Evolutionary conservation across 1,140 invertebrate genomes (phyloP).

Genomic region (Xylocopa sonorina): DNA sequence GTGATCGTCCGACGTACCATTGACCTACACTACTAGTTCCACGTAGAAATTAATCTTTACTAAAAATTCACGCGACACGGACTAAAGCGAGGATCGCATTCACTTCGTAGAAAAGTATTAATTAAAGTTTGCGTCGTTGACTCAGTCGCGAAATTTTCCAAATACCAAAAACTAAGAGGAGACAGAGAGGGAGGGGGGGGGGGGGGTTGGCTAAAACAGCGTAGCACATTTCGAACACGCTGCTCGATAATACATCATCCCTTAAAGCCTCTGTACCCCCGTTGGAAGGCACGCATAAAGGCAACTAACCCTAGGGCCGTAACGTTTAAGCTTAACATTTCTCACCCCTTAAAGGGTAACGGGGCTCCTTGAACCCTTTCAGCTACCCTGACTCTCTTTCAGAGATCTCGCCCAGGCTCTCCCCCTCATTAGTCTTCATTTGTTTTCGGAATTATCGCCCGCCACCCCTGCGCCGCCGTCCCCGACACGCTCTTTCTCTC

Average conservation of each 20-base stretch:
- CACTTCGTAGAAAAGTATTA: too few relatives aligned
- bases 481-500: constrained; percentile 70
- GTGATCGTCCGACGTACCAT: not conserved
- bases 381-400: constrained; percentile 68
- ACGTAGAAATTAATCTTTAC: not conserved
- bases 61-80: too few relatives aligned
- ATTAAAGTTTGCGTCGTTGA: too few relatives aligned
- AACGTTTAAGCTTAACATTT: constrained; percentile 81
- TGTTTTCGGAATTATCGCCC: constrained; percentile 82
- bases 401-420: constrained; percentile 64
- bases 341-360: constrained; percentile 80
- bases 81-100: too few relatives aligned
- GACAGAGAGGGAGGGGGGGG: too few relatives aligned
- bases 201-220: constrained; percentile 60
- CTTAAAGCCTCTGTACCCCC: constrained; percentile 74
- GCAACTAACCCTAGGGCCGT: constrained; percentile 78
- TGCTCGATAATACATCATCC: constrained; percentile 80
- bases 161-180: constrained; percentile 26
- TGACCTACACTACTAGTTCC: not conserved
- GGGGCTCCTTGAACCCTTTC: constrained; percentile 79
- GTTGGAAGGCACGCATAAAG: constrained; percentile 68
- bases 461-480: constrained; percentile 63
- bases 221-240: constrained; percentile 74
- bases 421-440: constrained; percentile 83
- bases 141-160: too few relatives aligned